Conservation (phyloP, 1,140 invertebrate species). For the Heterodera schachtii region DNA sequence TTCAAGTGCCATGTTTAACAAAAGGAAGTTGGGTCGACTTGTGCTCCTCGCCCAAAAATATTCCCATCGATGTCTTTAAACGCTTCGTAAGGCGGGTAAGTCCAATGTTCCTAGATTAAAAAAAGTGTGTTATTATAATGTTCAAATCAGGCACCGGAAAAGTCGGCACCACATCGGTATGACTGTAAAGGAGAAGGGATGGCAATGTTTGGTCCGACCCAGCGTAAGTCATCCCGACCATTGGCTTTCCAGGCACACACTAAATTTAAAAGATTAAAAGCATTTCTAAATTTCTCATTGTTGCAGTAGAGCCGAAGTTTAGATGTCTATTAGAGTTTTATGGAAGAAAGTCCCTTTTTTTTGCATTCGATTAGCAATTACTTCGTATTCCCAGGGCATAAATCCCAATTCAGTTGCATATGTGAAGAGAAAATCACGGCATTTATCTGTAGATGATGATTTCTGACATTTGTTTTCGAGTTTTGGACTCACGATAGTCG, state of each 20-base stretch:
- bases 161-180: constrained; percentile 87
- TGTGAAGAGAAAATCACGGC: constrained; percentile 74
- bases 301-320: too few relatives aligned
- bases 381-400: constrained; percentile 69
- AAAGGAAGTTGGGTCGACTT: constrained; percentile 55
- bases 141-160: background rate
- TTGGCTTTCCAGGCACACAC: constrained; percentile 74
- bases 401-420: constrained; percentile 75
- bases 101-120: background rate
- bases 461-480: too few relatives aligned
- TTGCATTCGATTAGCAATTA: too few relatives aligned
- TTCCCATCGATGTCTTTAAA: constrained; percentile 78
- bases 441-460: constrained; percentile 71
- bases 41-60: constrained; percentile 80
- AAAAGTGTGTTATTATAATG: too few relatives aligned
- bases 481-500: constrained; percentile 74
- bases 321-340: too few relatives aligned
- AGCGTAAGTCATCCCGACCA: constrained; percentile 80
- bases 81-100: constrained; percentile 75
- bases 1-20: background rate
- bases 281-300: too few relatives aligned
- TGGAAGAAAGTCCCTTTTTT: too few relatives aligned
- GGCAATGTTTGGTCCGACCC: constrained; percentile 76
- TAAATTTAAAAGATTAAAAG: constrained; percentile 25
- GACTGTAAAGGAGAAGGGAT: constrained; percentile 82